A percentile compares a stretch with the other conserved stretches of the same genome.
Conservation (phyloP, 2,113 vertebrate species). For the Pycnonotus jocosus region DNA sequence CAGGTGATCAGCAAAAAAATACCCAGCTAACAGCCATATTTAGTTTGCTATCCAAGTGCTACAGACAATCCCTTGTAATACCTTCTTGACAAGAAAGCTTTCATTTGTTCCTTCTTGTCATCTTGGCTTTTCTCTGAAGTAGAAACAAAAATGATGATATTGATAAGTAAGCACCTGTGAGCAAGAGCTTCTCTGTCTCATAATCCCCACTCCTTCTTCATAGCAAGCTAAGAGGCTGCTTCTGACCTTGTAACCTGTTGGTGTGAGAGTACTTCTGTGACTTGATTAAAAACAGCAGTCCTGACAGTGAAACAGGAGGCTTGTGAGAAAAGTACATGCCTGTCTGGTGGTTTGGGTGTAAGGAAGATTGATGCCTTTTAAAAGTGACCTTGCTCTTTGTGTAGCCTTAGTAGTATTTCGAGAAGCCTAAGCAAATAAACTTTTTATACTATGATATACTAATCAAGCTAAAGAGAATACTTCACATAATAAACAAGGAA, state of each 20-base stretch:
- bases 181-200: background rate
- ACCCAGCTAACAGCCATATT: background rate
- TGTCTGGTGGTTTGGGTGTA: constrained; percentile 5
- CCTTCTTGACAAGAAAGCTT: background rate
- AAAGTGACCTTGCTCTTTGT: background rate
- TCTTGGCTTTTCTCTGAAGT: constrained; percentile 7
- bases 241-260: constrained; percentile 45
- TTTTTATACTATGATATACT: background rate
- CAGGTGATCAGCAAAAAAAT: background rate
- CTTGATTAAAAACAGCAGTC: constrained; percentile 30
- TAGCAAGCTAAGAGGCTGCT: background rate
- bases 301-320: constrained; percentile 5
- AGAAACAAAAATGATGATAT: constrained; percentile 3
- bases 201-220: background rate
- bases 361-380: constrained; percentile 18
- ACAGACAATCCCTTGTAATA: background rate
- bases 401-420: background rate
- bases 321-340: background rate
- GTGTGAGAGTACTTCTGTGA: background rate
- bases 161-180: constrained; percentile 11
- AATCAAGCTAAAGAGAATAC: background rate
- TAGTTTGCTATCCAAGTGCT: background rate
- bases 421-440: background rate
- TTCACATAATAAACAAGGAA: background rate
- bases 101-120: background rate